Percentiles rank a stretch among this genome's conserved stretches.
Evolutionary conservation across 2,888 invertebrate genomes (phyloP).

Genomic region (Nymphalis c-album): DNA sequence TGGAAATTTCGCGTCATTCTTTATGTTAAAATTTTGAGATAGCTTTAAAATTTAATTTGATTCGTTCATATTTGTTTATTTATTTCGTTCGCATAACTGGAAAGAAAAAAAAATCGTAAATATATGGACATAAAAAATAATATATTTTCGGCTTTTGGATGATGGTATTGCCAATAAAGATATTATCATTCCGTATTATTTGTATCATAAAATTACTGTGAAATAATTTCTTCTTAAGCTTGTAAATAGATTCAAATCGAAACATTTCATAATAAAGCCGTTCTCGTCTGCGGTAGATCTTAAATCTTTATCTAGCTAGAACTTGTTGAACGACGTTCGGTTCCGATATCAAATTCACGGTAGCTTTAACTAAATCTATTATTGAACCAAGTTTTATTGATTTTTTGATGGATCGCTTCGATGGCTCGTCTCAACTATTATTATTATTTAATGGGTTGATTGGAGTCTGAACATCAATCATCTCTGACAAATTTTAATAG

Average conservation of each 20-base stretch:
- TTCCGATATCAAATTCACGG: slow-evolving; percentile 59
- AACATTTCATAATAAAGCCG: background rate
- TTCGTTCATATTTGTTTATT: too few species aligned
- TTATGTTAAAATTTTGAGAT: too few species aligned
- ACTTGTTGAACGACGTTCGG: slow-evolving; percentile 35
- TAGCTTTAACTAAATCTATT: slow-evolving; percentile 74
- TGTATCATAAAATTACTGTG: background rate
- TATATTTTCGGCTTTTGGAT: too few species aligned
- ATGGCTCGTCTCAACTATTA: slow-evolving; percentile 68
- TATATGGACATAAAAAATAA: too few species aligned
- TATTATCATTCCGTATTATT: too few species aligned
- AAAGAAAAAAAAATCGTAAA: too few species aligned
- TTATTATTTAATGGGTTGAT: slow-evolving; percentile 80
- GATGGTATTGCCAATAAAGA: too few species aligned
- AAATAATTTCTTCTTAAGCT: background rate
- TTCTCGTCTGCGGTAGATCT: background rate
- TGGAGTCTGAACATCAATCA: slow-evolving; percentile 72
- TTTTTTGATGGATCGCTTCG: slow-evolving; percentile 75
- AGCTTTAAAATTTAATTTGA: too few species aligned
- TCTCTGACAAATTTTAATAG: slow-evolving; percentile 61
- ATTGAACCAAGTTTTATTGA: slow-evolving; percentile 70
- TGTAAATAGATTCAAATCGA: background rate
- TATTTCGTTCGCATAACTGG: too few species aligned
- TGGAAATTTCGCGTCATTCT: too few species aligned
- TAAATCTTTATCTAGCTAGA: background rate